phyloP scores from a whole-genome alignment of 2,113 vertebrate genomes.

The Pantherophis guttatus region DNA sequence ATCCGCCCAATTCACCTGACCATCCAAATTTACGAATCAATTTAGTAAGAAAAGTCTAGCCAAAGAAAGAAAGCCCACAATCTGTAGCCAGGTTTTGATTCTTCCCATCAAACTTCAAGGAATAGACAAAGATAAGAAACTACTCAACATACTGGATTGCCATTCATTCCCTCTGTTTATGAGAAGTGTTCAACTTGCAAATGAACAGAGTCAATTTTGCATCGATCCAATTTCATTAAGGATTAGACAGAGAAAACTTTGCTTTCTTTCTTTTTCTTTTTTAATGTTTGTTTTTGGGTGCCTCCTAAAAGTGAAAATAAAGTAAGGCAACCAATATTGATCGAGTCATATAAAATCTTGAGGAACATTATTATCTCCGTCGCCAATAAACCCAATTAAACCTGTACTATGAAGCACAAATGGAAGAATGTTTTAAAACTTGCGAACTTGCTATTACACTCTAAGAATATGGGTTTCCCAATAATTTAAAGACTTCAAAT shows the following conservation, averaged over 20 bases:
- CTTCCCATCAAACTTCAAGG: not conserved
- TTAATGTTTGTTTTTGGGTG: conserved; percentile 4
- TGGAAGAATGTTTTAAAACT: conserved; percentile 35
- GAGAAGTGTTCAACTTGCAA: not conserved
- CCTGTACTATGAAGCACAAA: conserved; percentile 26
- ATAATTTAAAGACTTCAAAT: conserved; percentile 5
- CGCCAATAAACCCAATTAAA: not conserved
- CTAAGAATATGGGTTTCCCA: conserved; percentile 7
- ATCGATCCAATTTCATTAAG: conserved; percentile 3
- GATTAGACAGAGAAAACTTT: not conserved
- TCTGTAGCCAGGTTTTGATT: too few species aligned
- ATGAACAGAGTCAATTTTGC: too few species aligned
- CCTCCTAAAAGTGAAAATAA: conserved; percentile 27
- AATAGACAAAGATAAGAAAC: not conserved
- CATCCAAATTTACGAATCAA: not conserved
- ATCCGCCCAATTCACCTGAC: not conserved
- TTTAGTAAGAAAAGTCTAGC: not conserved
- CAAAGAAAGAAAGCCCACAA: not conserved
- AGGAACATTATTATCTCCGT: conserved; percentile 19
- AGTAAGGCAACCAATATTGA: conserved; percentile 21
- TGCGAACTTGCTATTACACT: conserved; percentile 9
- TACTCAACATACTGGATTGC: too few species aligned
- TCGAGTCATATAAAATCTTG: conserved; percentile 23
- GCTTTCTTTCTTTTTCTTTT: not conserved
- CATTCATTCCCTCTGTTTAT: not conserved